Conservation (phyloP, 2,888 invertebrate species). For the Drosophila mercatorum region DNA sequence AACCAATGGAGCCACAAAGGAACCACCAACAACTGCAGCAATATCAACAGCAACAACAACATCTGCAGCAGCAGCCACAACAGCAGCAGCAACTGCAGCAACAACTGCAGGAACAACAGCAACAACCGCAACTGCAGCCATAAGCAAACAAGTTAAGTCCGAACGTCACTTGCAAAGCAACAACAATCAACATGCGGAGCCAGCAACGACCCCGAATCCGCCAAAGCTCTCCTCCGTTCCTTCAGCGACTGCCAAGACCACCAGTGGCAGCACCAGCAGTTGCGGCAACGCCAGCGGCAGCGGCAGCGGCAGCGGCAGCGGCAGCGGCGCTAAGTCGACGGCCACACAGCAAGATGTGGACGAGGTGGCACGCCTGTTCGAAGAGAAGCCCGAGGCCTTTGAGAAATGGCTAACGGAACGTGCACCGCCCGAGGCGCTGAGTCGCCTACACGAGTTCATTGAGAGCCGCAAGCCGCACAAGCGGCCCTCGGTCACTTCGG, state of each 20-base stretch:
- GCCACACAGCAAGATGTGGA: slow-evolving; percentile 82
- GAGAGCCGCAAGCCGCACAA: slow-evolving; percentile 86
- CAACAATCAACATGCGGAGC: slow-evolving; percentile 57
- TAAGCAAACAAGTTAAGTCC: slow-evolving; percentile 57
- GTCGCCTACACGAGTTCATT: slow-evolving; percentile 87
- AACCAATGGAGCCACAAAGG: slow-evolving; percentile 72
- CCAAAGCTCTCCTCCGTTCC: slow-evolving; percentile 17
- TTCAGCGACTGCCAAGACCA: too few species aligned
- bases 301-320: slow-evolving; percentile 15
- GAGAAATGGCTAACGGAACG: slow-evolving; percentile 92
- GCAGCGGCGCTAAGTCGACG: slow-evolving; percentile 27
- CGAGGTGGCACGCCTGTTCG: slow-evolving; percentile 85
- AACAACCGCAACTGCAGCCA: slow-evolving; percentile 29
- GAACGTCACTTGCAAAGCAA: slow-evolving; percentile 63
- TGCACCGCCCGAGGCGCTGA: slow-evolving; percentile 88
- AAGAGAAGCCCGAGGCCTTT: slow-evolving; percentile 88
- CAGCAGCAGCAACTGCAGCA: background rate
- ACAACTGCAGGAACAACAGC: slow-evolving; percentile 17
- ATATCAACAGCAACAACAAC: background rate
- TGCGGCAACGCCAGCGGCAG: background rate
- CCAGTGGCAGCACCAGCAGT: too few species aligned
- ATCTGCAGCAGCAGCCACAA: background rate
- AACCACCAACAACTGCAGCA: slow-evolving; percentile 28
- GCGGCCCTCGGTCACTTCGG: slow-evolving; percentile 92
- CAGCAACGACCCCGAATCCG: slow-evolving; percentile 39